phyloP scores from a whole-genome alignment of 2,888 invertebrate genomes.

The Merodon equestris region DNA sequence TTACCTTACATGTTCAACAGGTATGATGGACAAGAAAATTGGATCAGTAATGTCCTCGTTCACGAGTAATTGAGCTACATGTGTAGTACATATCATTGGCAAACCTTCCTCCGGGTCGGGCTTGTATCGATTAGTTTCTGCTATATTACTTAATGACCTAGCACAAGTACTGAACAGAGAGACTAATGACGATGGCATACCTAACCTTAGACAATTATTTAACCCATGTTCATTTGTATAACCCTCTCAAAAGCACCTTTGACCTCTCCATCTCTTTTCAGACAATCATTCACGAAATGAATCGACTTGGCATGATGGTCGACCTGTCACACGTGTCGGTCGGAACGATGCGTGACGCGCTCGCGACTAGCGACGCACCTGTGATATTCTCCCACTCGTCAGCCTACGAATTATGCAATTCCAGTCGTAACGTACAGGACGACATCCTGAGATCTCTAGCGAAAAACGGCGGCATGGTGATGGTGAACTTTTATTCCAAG shows the following conservation, averaged over 20 bases:
- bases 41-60: no score
- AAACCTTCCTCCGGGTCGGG: no score
- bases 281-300: constrained; percentile 92
- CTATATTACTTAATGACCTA: no score
- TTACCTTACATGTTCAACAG: no score
- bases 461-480: constrained; percentile 89
- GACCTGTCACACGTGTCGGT: constrained; percentile 90
- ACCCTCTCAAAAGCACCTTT: neutral
- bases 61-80: no score
- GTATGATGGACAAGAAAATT: no score
- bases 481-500: constrained; percentile 91
- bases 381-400: constrained; percentile 93
- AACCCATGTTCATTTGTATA: no score
- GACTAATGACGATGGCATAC: no score
- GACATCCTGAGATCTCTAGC: constrained; percentile 86
- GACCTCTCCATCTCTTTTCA: constrained; percentile 76
- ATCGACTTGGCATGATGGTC: constrained; percentile 92
- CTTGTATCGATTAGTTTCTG: no score
- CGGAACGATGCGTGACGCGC: constrained; percentile 89
- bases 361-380: constrained; percentile 88
- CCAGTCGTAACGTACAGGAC: constrained; percentile 90
- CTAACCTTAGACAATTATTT: no score
- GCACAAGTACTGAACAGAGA: no score
- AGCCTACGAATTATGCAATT: constrained; percentile 89
- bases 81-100: no score